These are phyloP conservation scores for Nothura maculosa DNA, from an alignment of 2,797 vertebrate species.

Conservation along the genomic window DNA sequence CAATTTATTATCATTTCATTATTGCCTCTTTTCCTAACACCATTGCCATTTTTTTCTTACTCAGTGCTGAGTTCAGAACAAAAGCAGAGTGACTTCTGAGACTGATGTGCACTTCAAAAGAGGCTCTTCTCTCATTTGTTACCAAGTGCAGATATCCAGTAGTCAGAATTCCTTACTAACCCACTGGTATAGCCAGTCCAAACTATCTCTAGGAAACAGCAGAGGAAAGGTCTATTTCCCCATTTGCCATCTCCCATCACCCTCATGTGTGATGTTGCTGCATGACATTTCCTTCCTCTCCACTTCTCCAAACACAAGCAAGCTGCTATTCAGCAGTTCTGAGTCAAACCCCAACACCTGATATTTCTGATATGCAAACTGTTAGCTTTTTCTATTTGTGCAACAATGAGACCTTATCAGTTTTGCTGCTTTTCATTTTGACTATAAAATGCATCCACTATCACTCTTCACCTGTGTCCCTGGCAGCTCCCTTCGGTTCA, in stretches of 20 bases:
- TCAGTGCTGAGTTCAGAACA: neutral
- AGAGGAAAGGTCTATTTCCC: slow-evolving; percentile 74
- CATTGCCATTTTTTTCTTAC: neutral
- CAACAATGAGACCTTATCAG: slow-evolving; percentile 66
- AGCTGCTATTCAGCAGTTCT: slow-evolving; percentile 63
- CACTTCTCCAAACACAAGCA: slow-evolving; percentile 75
- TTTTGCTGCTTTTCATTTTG: slow-evolving; percentile 30
- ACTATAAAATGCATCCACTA: slow-evolving; percentile 54
- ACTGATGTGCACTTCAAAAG: neutral
- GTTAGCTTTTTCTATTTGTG: slow-evolving; percentile 61
- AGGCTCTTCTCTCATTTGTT: neutral
- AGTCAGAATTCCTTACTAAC: slow-evolving; percentile 14
- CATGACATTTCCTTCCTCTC: slow-evolving; percentile 82
- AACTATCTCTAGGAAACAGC: slow-evolving; percentile 82
- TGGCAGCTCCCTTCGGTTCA: slow-evolving; percentile 57
- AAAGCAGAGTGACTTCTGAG: neutral
- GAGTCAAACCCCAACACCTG: slow-evolving; percentile 66
- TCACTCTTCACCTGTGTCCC: slow-evolving; percentile 71
- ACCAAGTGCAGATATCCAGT: slow-evolving; percentile 19
- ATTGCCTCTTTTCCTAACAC: neutral
- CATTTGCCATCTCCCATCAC: slow-evolving; percentile 49
- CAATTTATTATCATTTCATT: slow-evolving; percentile 19
- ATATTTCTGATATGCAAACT: slow-evolving; percentile 70
- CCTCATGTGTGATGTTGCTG: slow-evolving; percentile 51
- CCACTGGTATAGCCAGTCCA: slow-evolving; percentile 7